phyloP scores from a whole-genome alignment of 2,888 invertebrate species.

The Eulithis testata region DNA sequence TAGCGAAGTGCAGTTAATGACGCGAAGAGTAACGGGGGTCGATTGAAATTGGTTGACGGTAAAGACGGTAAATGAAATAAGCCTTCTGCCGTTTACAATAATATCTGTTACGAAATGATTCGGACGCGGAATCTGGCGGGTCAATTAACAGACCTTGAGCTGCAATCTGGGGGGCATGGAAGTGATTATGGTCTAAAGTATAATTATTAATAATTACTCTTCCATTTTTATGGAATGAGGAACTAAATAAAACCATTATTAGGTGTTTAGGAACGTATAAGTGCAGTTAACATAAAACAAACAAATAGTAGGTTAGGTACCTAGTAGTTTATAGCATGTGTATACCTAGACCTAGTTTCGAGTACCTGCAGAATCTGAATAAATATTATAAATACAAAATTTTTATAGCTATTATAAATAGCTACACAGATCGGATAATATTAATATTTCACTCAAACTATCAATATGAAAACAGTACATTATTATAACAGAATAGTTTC shows the following conservation, averaged over 20 bases:
- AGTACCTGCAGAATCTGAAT: too few species aligned
- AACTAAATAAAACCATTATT: not conserved
- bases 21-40: constrained; percentile 48
- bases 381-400: too few species aligned
- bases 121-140: constrained; percentile 59
- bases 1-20: constrained; percentile 46
- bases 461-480: constrained; percentile 1
- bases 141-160: constrained; percentile 48
- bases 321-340: too few species aligned
- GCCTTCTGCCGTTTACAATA: constrained; percentile 72
- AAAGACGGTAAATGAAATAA: constrained; percentile 71
- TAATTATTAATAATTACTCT: not conserved
- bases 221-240: not conserved
- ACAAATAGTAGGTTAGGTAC: too few species aligned
- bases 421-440: not conserved
- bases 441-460: constrained; percentile 5
- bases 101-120: constrained; percentile 62
- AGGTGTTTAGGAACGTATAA: too few species aligned
- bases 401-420: too few species aligned
- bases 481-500: constrained; percentile 68
- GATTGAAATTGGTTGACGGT: constrained; percentile 53
- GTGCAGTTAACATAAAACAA: too few species aligned
- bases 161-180: constrained; percentile 27
- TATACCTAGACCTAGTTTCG: too few species aligned
- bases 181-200: constrained; percentile 11